phyloP scores from a whole-genome alignment of 2,888 invertebrate species.

The Apamea anceps region DNA sequence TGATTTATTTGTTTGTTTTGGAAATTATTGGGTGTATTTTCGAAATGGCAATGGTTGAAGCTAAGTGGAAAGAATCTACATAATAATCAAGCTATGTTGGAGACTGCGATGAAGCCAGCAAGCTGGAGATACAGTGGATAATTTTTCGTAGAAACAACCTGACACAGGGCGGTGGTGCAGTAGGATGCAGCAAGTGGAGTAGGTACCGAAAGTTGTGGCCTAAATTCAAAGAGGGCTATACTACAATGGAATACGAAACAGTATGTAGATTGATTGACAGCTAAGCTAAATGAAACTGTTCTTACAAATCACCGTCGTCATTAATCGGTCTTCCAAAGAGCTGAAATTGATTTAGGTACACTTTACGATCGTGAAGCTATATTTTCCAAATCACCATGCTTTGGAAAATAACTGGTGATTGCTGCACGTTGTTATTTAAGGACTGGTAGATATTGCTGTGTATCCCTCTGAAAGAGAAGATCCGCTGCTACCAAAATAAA shows the following conservation, averaged over 20 bases:
- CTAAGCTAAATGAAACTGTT: background rate
- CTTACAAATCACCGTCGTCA: background rate
- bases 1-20: constrained; percentile 68
- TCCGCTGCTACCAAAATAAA: background rate
- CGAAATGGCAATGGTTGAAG: background rate
- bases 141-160: background rate
- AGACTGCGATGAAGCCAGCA: background rate
- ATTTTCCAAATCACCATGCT: background rate
- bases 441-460: background rate
- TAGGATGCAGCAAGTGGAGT: background rate
- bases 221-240: background rate
- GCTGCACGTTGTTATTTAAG: background rate
- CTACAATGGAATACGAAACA: background rate
- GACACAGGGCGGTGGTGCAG: too few relatives aligned
- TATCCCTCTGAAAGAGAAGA: background rate
- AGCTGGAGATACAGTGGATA: background rate
- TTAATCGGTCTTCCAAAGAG: background rate
- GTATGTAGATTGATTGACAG: too few relatives aligned
- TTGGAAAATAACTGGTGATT: background rate
- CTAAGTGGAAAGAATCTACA: background rate
- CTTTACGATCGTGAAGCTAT: background rate
- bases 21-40: constrained; percentile 51
- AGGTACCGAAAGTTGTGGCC: background rate
- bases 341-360: background rate
- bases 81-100: background rate